Conservation (phyloP, 2,113 vertebrate species). For the Mobula hypostoma region DNA sequence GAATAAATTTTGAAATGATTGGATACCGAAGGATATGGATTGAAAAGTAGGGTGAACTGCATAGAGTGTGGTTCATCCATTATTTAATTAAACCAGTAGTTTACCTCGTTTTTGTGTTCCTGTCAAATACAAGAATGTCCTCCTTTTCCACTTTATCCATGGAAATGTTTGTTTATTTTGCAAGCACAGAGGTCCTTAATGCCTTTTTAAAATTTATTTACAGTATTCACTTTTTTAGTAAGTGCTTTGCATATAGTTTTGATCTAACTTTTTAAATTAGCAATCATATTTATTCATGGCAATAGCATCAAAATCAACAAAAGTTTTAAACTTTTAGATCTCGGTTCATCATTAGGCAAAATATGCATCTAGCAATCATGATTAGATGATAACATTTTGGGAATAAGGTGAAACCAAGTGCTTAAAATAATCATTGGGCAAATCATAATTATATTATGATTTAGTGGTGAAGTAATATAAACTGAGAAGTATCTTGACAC, state of each 20-base stretch:
- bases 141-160: neutral
- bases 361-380: neutral
- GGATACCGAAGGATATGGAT: neutral
- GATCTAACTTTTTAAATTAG: neutral
- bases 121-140: neutral
- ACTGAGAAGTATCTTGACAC: neutral
- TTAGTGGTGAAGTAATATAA: neutral
- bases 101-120: neutral
- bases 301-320: neutral
- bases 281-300: neutral
- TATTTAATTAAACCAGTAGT: neutral
- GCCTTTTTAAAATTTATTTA: neutral
- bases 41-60: neutral
- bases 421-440: neutral
- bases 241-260: neutral
- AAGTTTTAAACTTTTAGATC: neutral
- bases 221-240: constrained; percentile 20
- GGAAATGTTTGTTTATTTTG: neutral
- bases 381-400: neutral
- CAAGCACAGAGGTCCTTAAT: neutral
- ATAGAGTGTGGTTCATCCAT: neutral
- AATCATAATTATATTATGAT: neutral
- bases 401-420: neutral
- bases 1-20: no score
- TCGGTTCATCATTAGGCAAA: neutral